phyloP scores from a whole-genome alignment of 2,797 vertebrate genomes.

The Rhinophrynus dorsalis region DNA sequence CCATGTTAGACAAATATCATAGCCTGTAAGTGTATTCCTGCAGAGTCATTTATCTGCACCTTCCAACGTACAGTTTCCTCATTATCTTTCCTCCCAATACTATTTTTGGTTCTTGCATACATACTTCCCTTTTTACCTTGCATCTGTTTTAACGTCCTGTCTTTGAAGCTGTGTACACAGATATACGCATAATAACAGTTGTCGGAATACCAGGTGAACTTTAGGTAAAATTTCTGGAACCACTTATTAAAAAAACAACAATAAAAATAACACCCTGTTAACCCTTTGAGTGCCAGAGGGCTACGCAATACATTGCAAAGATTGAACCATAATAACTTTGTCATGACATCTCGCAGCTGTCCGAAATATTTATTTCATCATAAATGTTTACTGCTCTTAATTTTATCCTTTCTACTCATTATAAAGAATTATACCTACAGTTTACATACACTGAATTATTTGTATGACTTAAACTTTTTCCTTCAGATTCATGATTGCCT shows the following conservation, averaged over 20 bases:
- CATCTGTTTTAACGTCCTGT: slow-evolving; percentile 11
- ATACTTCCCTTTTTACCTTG: slow-evolving; percentile 19
- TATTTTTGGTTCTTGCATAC: slow-evolving; percentile 9
- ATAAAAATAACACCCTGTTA: too few relatives aligned
- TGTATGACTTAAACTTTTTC: slow-evolving; percentile 14
- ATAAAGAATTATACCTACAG: slow-evolving; percentile 19
- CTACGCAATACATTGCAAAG: too few relatives aligned
- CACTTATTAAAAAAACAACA: too few relatives aligned
- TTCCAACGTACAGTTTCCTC: slow-evolving; percentile 11
- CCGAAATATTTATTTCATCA: too few relatives aligned
- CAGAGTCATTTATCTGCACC: slow-evolving; percentile 36
- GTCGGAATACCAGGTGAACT: too few relatives aligned
- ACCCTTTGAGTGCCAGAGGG: too few relatives aligned
- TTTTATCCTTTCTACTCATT: slow-evolving; percentile 10
- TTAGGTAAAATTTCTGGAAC: too few relatives aligned
- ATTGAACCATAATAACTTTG: too few relatives aligned
- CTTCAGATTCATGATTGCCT: not conserved
- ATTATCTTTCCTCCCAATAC: slow-evolving; percentile 22
- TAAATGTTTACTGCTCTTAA: too few relatives aligned
- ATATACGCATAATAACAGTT: not conserved
- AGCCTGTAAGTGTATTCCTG: slow-evolving; percentile 6
- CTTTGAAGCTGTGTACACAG: not conserved
- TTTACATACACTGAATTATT: slow-evolving; percentile 23
- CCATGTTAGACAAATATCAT: too few relatives aligned
- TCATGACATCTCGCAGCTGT: too few relatives aligned